Base-by-base conservation (phyloP, 2,888 invertebrate genomes). In the Serrognathus titanus region DNA sequence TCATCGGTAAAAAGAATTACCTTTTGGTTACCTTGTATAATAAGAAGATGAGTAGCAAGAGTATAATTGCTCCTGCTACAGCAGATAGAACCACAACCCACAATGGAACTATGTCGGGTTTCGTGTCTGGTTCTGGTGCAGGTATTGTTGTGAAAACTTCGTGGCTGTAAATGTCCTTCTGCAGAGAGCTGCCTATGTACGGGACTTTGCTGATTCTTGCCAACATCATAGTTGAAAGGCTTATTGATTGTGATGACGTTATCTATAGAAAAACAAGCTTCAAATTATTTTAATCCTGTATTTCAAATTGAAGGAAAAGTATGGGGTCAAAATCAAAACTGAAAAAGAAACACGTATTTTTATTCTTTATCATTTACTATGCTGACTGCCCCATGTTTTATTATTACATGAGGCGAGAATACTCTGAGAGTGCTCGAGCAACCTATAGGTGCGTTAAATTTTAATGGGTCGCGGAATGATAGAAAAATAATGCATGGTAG, bases 31-130 rank as follows among this genome's bases (percentile, higher is more conserved):
- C 93, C 85, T 91, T 94, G 74, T 92, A 91, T 0, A 95, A 80
- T 51, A 89, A 78, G 72, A 86, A 88, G 64, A 93, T 86, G 46
- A 94, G 81, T 58, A 94, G 78, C 60, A 94, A 78, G 45, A 94
- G 79, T 59, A 94, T 84, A 36, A 92, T 77, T 0, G 92, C 86
- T 3, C 94, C 94, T 2, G 88, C 86, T 58, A 92, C 85, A 0
- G 92, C 92, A 0, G 94, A 90, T 57, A 94, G 78, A 2, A 94
- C 84, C 50, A 94, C 88, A 43, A 92, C 87, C 94, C 94, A 95
- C 51, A 94, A 81, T 0, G 93, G 92, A 35, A 93, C 86, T 51
- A 86, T 87, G 62, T 86, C 84, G n/a, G 83, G 84, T 50, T 83
- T 80, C 45, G 84, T 81, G 48, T 82, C 82, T 2, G 85, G 82